Evolutionary conservation across 2,113 vertebrate genomes (phyloP).

Genomic region (Leptobrachium ailaonicum): DNA sequence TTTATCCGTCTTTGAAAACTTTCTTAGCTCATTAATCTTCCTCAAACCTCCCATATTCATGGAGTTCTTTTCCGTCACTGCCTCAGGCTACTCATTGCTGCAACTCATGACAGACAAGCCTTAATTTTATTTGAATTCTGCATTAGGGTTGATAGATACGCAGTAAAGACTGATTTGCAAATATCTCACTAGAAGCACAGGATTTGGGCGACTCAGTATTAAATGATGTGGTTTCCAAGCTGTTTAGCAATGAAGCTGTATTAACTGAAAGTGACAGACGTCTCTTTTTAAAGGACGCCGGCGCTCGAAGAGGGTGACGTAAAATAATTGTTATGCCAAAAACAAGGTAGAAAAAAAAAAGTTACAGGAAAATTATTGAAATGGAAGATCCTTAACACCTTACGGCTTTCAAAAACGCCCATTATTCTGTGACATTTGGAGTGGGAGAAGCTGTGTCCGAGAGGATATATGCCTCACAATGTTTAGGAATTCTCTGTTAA

Average conservation of each 20-base stretch:
- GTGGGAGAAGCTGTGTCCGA: no score
- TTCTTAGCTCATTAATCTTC: slow-evolving; percentile 63
- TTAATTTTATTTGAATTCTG: slow-evolving; percentile 67
- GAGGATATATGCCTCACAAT: no score
- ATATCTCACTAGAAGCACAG: slow-evolving; percentile 57
- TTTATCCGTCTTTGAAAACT: slow-evolving; percentile 62
- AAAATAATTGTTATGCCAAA: no score
- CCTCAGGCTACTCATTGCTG: slow-evolving; percentile 58
- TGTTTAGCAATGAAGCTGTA: not conserved
- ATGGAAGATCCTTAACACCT: no score
- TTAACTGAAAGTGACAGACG: no score
- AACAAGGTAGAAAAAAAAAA: no score
- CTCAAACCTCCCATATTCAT: slow-evolving; percentile 63
- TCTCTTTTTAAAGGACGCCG: no score
- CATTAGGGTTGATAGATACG: slow-evolving; percentile 54
- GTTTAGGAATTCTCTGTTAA: no score
- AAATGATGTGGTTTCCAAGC: not conserved
- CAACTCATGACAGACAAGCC: slow-evolving; percentile 63
- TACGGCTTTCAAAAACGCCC: no score
- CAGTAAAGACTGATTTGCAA: slow-evolving; percentile 61
- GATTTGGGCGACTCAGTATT: slow-evolving; percentile 19
- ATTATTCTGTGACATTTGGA: no score
- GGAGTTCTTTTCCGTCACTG: slow-evolving; percentile 62
- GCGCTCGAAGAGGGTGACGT: no score
- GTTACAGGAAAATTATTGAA: no score